Evolutionary conservation across 2,113 vertebrate species (phyloP).

Genomic region (Siniperca knerii): DNA sequence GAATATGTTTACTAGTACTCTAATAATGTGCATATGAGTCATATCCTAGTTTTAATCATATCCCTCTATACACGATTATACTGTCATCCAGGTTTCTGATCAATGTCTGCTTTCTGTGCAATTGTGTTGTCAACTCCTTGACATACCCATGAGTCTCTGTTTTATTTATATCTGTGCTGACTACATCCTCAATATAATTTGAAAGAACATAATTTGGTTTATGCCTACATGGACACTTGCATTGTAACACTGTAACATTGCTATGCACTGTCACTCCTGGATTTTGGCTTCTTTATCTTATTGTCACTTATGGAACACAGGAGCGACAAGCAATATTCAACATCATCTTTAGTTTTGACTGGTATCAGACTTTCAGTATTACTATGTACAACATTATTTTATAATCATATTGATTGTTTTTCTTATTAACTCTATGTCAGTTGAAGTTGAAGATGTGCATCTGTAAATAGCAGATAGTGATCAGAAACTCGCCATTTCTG

Average conservation of each 20-base stretch:
- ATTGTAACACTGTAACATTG: neutral
- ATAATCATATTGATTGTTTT: neutral
- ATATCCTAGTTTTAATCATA: neutral
- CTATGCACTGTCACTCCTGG: neutral
- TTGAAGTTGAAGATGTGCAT: neutral
- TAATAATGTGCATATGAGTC: neutral
- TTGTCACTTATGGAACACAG: neutral
- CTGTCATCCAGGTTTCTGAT: conserved; percentile 21
- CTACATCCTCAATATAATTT: neutral
- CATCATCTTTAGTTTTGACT: neutral
- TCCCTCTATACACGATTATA: conserved; percentile 6
- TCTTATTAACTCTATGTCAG: neutral
- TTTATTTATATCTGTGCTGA: neutral
- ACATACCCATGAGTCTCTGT: neutral
- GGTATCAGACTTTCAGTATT: conserved; percentile 1
- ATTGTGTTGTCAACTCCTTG: conserved; percentile 11
- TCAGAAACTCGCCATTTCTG: neutral
- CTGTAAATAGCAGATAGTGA: neutral
- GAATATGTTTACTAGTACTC: neutral
- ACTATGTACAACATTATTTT: neutral
- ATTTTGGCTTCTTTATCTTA: conserved; percentile 3
- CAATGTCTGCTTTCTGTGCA: neutral
- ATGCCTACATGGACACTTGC: conserved; percentile 1
- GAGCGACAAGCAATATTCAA: neutral
- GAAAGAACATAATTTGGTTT: neutral